Evolutionary conservation across 2,888 invertebrate species (phyloP), one percentile per base, ranked within the genome.

Genomic region (Drosophila subsilvestris): DNA sequence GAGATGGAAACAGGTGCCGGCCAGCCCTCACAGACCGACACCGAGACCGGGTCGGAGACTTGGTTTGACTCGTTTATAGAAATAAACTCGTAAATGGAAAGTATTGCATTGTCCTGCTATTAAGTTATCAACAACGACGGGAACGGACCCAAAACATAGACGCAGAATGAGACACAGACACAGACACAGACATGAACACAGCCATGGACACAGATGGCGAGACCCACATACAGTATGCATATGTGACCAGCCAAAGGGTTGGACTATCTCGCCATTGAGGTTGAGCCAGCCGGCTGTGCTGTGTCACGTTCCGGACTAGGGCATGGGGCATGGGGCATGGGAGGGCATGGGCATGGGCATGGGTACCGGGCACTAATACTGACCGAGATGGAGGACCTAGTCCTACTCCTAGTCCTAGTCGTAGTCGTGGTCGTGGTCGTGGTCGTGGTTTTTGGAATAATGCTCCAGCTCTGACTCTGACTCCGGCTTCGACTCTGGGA

Each of bases 121-220:
- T 86, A 88, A 82, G 82, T 76, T 89, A 90, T 89, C 88, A 86
- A 80, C 81, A 79, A 82, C 73, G 63, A 49, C 74, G 57, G 77
- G 27, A 27, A 27, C 27, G 37, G 37, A 37, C 37, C 37, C 37
- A 14, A 51, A 66, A 74, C 67, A 63, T 53, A 63, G 48, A 49
- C 18, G 45, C 53, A 54, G 51, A 67, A 62, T 55, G 43, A 47
- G 32, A 43, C 29, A 78, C 65, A 62, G 75, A 59, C 29, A 62
- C 56, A 63, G 48, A 44, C 22, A 37, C 49, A 53, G 55, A 65
- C 70, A 59, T 22, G 22, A n/a, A n/a, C n/a, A n/a, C n/a, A n/a
- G n/a, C n/a, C n/a, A n/a, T n/a, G 65, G 76, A 57, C 29, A 63
- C 56, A 63, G 48, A 49, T 18, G 45, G 12, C 22, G 53, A 49